These are phyloP conservation scores for Petroica traversi DNA, from an alignment of 2,113 vertebrate genomes.

Conservation along the genomic window DNA sequence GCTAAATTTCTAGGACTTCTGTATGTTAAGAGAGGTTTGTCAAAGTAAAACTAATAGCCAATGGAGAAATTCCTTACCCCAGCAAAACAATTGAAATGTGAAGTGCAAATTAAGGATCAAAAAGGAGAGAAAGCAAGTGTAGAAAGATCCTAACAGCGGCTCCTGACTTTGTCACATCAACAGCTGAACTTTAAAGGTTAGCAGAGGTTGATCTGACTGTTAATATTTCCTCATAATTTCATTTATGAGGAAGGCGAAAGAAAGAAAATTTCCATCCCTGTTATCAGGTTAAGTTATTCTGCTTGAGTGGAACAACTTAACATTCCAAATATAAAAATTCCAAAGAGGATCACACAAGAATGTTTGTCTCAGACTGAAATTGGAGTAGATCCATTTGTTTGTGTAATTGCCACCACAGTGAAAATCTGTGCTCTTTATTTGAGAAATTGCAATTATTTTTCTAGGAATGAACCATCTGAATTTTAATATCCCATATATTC, in stretches of 20 bases:
- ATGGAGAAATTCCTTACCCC: not conserved
- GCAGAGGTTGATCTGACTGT: not conserved
- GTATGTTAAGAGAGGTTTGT: not conserved
- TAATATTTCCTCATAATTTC: not conserved
- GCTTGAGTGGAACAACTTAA: not conserved
- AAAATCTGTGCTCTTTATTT: not conserved
- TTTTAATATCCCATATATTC: not conserved
- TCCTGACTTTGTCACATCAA: not conserved
- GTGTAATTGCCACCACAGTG: not conserved
- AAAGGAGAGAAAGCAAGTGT: not conserved
- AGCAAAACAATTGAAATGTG: not conserved
- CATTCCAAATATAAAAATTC: not conserved
- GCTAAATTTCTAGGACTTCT: not conserved
- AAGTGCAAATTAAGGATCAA: not conserved
- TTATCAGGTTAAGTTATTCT: not conserved
- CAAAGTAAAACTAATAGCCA: not conserved
- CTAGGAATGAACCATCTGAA: not conserved
- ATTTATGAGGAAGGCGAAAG: not conserved
- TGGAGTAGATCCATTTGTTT: not conserved
- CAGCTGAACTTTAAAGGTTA: not conserved
- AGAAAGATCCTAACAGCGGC: not conserved
- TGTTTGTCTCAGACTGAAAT: not conserved
- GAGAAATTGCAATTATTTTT: not conserved
- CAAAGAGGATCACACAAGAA: not conserved
- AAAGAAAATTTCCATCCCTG: not conserved